Conservation (phyloP, 2,888 invertebrate species). For the Aphidius colemani region DNA sequence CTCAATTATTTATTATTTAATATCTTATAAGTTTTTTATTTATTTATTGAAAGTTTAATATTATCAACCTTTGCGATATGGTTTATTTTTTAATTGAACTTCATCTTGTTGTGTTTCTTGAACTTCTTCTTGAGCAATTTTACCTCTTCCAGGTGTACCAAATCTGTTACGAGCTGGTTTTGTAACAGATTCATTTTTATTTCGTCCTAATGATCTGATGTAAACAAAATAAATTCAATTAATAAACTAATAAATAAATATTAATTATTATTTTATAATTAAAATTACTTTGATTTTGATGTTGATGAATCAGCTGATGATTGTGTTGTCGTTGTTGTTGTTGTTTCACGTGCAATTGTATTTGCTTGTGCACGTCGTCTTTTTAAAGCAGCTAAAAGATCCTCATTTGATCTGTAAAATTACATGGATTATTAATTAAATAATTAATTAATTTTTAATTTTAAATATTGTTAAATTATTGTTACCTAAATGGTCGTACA, state of each 20-base stretch:
- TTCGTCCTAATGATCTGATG: slow-evolving; percentile 36
- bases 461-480: slow-evolving; percentile 1
- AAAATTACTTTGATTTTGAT: slow-evolving; percentile 41
- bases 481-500: slow-evolving; percentile 69
- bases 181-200: slow-evolving; percentile 37
- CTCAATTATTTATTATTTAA: neutral
- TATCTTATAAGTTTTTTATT: neutral
- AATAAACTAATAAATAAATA: neutral
- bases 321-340: slow-evolving; percentile 31
- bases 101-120: slow-evolving; percentile 53
- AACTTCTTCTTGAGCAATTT: slow-evolving; percentile 47
- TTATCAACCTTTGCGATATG: slow-evolving; percentile 48
- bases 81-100: slow-evolving; percentile 50
- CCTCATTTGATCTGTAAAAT: slow-evolving; percentile 70
- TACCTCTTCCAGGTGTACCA: slow-evolving; percentile 41
- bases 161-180: slow-evolving; percentile 48
- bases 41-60: slow-evolving; percentile 8
- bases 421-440: neutral
- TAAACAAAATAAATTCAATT: too few relatives aligned
- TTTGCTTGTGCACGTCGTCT: slow-evolving; percentile 73
- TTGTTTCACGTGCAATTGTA: slow-evolving; percentile 50
- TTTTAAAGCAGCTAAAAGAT: slow-evolving; percentile 74
- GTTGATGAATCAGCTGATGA: slow-evolving; percentile 42
- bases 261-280: neutral
- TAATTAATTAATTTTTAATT: neutral